These are phyloP conservation scores for Drosophila meridionalis DNA, from an alignment of 2,888 invertebrate genomes.

Conservation along the genomic window DNA sequence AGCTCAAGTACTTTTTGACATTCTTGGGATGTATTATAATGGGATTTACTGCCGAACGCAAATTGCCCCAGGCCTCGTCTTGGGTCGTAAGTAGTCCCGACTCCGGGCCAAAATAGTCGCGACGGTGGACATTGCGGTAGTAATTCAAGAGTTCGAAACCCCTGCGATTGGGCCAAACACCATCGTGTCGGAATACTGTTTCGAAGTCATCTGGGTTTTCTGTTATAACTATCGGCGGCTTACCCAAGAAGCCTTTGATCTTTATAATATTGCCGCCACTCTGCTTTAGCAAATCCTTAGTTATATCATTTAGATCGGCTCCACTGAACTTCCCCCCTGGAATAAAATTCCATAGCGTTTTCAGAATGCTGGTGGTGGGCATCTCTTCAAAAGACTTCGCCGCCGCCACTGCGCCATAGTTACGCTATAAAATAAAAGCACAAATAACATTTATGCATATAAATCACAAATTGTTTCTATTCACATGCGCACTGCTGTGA, in stretches of 20 bases:
- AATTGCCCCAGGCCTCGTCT: constrained; percentile 87
- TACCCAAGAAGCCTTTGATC: constrained; percentile 81
- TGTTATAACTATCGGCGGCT: constrained; percentile 79
- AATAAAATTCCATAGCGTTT: constrained; percentile 14
- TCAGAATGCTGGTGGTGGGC: constrained; percentile 13
- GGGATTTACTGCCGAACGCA: constrained; percentile 88
- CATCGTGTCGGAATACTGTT: constrained; percentile 85
- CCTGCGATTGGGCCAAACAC: constrained; percentile 84
- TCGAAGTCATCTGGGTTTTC: constrained; percentile 86
- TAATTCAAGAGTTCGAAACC: constrained; percentile 82
- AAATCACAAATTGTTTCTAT: constrained; percentile 10
- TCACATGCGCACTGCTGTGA: constrained; percentile 1
- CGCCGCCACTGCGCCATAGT: constrained; percentile 13
- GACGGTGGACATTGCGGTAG: constrained; percentile 77
- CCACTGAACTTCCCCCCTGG: constrained; percentile 65
- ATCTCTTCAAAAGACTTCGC: constrained; percentile 37
- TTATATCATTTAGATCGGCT: constrained; percentile 31
- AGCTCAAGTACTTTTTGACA: constrained; percentile 85
- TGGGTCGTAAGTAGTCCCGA: constrained; percentile 54
- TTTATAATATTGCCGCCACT: constrained; percentile 82
- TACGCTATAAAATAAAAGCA: constrained; percentile 6
- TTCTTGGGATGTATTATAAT: constrained; percentile 87
- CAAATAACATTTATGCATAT: not conserved
- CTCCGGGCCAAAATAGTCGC: constrained; percentile 44
- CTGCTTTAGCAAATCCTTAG: constrained; percentile 16